These are phyloP conservation scores for Oxyruncus cristatus DNA, from an alignment of 2,113 vertebrate species.

Conservation along the genomic window DNA sequence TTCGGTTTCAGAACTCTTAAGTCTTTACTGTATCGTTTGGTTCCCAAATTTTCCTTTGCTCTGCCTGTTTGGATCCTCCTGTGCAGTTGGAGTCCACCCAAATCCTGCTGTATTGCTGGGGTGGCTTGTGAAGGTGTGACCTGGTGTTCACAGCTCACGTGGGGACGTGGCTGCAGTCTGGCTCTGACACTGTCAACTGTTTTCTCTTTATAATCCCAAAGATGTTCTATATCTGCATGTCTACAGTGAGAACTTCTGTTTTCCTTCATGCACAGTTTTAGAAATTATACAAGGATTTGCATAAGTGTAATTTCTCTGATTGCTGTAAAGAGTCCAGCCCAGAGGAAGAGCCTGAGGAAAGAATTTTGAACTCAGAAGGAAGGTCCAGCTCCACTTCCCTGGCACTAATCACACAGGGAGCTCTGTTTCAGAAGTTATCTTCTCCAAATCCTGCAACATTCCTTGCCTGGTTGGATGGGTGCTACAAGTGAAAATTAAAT, in stretches of 20 bases:
- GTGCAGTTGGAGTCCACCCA: background rate
- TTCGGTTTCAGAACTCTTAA: background rate
- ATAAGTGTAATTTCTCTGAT: background rate
- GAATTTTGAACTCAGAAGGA: background rate
- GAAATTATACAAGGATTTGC: background rate
- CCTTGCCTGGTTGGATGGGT: background rate
- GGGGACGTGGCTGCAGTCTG: background rate
- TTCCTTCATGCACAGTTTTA: background rate
- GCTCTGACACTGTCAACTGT: background rate
- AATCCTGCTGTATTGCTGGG: background rate
- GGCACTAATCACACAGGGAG: background rate
- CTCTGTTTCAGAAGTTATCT: background rate
- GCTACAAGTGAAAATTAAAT: background rate
- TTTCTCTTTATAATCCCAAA: background rate
- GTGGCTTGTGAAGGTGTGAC: background rate
- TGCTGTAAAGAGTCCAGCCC: background rate
- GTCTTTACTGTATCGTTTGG: background rate
- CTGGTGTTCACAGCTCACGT: rapidly evolving
- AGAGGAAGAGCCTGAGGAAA: background rate
- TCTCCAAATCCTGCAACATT: background rate
- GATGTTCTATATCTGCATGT: background rate
- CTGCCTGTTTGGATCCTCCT: background rate
- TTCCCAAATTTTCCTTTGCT: background rate
- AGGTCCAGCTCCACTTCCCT: background rate
- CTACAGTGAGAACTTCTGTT: background rate